Conservation (phyloP, 1,140 invertebrate species). For the Procambarus virginalis region DNA sequence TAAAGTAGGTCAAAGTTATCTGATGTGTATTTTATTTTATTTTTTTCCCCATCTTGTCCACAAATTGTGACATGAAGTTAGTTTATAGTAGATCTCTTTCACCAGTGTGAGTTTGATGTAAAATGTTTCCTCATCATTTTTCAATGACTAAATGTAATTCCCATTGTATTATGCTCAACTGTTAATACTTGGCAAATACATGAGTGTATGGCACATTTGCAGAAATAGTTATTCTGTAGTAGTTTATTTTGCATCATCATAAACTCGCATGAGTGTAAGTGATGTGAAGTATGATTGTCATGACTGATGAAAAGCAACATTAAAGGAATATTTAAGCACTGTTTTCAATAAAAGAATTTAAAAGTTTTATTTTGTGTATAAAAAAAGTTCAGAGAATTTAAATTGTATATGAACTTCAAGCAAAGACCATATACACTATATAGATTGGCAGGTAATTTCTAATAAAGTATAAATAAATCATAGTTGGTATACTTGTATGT, state of each 20-base stretch:
- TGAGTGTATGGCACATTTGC: neutral
- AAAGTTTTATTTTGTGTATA: constrained; percentile 5
- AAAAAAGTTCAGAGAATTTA: neutral
- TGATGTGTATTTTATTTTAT: neutral
- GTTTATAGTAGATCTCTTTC: neutral
- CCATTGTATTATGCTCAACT: neutral
- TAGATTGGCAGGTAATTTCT: constrained; percentile 5
- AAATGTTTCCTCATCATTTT: too few relatives aligned
- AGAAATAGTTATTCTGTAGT: neutral
- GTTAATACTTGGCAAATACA: neutral
- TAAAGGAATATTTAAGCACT: neutral
- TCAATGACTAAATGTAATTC: too few relatives aligned
- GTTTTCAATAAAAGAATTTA: neutral
- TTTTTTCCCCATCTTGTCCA: neutral
- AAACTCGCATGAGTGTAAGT: neutral
- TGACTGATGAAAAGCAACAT: neutral
- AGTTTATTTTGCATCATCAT: neutral
- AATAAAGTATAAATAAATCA: constrained; percentile 5
- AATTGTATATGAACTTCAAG: constrained; percentile 4
- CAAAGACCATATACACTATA: neutral
- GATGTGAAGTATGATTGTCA: neutral
- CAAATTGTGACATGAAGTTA: neutral
- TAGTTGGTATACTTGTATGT: neutral
- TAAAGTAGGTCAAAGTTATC: neutral
- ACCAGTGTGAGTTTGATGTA: neutral